Conservation (phyloP, 2,113 vertebrate species). For the human region DNA sequence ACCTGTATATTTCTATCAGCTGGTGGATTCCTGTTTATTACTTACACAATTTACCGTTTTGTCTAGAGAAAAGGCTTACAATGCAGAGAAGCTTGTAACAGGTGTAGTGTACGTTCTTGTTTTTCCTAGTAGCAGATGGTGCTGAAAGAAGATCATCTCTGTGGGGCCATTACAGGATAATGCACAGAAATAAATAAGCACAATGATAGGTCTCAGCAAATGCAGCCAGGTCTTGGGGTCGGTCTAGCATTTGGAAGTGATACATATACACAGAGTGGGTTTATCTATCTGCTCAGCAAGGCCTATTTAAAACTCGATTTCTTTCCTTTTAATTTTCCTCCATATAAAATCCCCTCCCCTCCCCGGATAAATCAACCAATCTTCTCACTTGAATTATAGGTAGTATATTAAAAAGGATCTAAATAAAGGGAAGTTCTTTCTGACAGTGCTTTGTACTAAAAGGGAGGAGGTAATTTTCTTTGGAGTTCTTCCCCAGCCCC, state of each 20-base stretch:
- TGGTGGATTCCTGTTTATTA: constrained; percentile 3
- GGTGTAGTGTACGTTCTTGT: constrained; percentile 50
- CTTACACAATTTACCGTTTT: constrained; percentile 45
- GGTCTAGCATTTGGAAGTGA: constrained; percentile 33
- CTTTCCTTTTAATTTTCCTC: constrained; percentile 46
- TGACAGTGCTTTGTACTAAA: constrained; percentile 48
- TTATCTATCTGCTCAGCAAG: constrained; percentile 46
- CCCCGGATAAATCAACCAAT: not conserved
- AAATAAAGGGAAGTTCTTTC: constrained; percentile 61
- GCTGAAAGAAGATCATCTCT: constrained; percentile 73
- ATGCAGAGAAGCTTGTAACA: constrained; percentile 65
- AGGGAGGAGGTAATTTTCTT: constrained; percentile 60
- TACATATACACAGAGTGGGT: not conserved
- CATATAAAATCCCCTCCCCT: not conserved
- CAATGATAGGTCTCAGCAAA: constrained; percentile 62
- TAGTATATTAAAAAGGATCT: constrained; percentile 36
- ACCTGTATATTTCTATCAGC: not conserved
- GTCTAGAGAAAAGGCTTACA: constrained; percentile 37
- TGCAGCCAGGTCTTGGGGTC: not conserved
- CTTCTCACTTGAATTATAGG: constrained; percentile 49
- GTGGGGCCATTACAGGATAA: constrained; percentile 68
- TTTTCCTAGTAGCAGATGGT: constrained; percentile 76
- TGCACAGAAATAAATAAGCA: constrained; percentile 57
- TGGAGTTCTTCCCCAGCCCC: constrained; percentile 30
- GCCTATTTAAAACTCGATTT: not conserved